A percentile compares a stretch with the other conserved stretches of the same genome.
phyloP scores from a whole-genome alignment of 2,113 vertebrate genomes.

The Ursus arctos region DNA sequence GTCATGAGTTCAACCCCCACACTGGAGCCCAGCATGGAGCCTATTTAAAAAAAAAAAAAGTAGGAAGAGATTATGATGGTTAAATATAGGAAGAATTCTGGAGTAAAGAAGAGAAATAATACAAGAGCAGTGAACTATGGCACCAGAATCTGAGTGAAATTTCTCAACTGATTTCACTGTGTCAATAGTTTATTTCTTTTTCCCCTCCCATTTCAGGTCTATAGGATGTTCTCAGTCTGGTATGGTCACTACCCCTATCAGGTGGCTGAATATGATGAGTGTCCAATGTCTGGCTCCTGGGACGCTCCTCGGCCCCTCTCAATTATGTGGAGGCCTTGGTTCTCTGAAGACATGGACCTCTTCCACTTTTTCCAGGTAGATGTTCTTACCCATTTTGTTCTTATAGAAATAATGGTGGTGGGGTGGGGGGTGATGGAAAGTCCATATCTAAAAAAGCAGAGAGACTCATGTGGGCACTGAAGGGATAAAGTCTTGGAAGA shows the following conservation, averaged over 20 bases:
- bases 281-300: neutral
- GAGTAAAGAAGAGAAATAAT: neutral
- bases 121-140: neutral
- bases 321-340: neutral
- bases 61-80: neutral
- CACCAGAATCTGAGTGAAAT: neutral
- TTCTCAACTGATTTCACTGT: neutral
- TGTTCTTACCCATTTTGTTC: neutral
- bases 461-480: neutral
- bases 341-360: neutral
- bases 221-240: conserved; percentile 62
- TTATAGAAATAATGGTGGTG: neutral
- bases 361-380: conserved; percentile 56
- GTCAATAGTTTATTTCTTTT: neutral
- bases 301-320: neutral
- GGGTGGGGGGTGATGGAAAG: neutral
- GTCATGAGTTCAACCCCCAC: neutral
- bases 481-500: neutral
- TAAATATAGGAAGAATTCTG: neutral
- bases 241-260: conserved; percentile 46
- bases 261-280: conserved; percentile 64
- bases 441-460: neutral
- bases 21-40: neutral
- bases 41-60: neutral
- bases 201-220: conserved; percentile 13